Evolutionary conservation across 1,140 invertebrate genomes (phyloP).

Genomic region (Heliconius congener): DNA sequence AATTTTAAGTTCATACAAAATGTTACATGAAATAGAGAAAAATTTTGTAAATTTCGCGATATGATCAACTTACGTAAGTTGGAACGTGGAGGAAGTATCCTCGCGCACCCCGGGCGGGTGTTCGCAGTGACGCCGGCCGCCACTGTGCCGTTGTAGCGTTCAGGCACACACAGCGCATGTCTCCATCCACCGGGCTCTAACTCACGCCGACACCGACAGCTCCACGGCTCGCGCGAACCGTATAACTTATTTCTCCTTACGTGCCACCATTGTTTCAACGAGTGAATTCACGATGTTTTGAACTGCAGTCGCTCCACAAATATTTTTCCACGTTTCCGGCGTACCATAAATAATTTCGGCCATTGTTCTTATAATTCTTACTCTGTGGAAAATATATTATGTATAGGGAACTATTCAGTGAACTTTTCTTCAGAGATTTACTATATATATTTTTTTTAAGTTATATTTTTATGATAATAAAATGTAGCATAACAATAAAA

Average conservation of each 20-base stretch:
- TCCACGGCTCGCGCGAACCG: constrained; percentile 51
- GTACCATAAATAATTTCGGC: constrained; percentile 40
- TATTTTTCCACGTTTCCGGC: constrained; percentile 37
- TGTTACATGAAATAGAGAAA: constrained; percentile 5
- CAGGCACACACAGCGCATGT: constrained; percentile 63
- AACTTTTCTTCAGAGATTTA: not conserved
- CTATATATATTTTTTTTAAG: not conserved
- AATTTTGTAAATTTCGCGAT: constrained; percentile 4
- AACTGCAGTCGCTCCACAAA: constrained; percentile 42
- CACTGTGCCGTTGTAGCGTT: constrained; percentile 53
- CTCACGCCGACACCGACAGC: constrained; percentile 53
- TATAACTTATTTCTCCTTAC: constrained; percentile 64
- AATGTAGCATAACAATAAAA: no score
- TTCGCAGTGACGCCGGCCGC: constrained; percentile 54
- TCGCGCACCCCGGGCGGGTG: constrained; percentile 42
- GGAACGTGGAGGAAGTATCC: constrained; percentile 25
- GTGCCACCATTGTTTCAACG: constrained; percentile 58
- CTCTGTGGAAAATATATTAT: not conserved
- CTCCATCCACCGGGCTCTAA: constrained; percentile 62
- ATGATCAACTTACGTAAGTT: constrained; percentile 72
- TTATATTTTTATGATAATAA: no score
- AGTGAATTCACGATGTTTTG: constrained; percentile 48
- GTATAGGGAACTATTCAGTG: not conserved
- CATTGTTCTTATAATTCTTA: constrained; percentile 37
- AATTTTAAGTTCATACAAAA: not conserved